Evolutionary conservation across 2,888 invertebrate species (phyloP).

Genomic region (Pheosia gnoma): DNA sequence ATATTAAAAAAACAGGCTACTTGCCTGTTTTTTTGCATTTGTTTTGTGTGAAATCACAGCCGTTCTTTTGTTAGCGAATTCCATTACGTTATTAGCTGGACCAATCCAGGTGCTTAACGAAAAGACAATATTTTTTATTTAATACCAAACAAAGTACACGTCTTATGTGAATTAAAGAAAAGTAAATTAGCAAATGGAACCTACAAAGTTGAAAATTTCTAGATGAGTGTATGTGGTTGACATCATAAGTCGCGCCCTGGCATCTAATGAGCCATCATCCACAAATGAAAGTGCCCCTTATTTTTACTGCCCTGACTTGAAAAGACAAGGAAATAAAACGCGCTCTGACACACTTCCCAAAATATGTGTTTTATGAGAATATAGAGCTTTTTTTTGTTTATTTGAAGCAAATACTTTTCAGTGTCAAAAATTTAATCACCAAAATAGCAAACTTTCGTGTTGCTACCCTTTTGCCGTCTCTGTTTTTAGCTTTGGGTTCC

Average conservation of each 20-base stretch:
- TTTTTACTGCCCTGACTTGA: slow-evolving; percentile 25
- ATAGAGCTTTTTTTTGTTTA: not conserved
- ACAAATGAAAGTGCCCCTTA: slow-evolving; percentile 33
- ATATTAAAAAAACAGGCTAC: slow-evolving; percentile 43
- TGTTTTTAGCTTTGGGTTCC: no score
- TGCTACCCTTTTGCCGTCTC: no score
- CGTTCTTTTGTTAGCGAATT: slow-evolving; percentile 29
- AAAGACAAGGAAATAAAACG: slow-evolving; percentile 23
- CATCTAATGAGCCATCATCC: slow-evolving; percentile 38
- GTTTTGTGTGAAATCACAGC: slow-evolving; percentile 32
- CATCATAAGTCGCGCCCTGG: slow-evolving; percentile 37
- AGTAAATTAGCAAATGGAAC: slow-evolving; percentile 31
- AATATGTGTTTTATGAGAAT: slow-evolving; percentile 11
- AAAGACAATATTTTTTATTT: slow-evolving; percentile 16
- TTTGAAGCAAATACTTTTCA: no score
- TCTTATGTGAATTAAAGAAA: slow-evolving; percentile 24
- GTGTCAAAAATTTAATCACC: not conserved
- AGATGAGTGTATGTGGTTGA: slow-evolving; percentile 25
- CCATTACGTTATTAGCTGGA: slow-evolving; percentile 45
- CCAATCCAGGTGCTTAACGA: slow-evolving; percentile 29
- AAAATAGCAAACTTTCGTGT: not conserved
- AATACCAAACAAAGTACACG: slow-evolving; percentile 15
- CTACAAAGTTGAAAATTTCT: slow-evolving; percentile 23
- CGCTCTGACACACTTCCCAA: slow-evolving; percentile 11
- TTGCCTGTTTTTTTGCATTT: no score